Evolutionary conservation across 2,888 invertebrate species (phyloP).

Genomic region (Oligia latruncula): DNA sequence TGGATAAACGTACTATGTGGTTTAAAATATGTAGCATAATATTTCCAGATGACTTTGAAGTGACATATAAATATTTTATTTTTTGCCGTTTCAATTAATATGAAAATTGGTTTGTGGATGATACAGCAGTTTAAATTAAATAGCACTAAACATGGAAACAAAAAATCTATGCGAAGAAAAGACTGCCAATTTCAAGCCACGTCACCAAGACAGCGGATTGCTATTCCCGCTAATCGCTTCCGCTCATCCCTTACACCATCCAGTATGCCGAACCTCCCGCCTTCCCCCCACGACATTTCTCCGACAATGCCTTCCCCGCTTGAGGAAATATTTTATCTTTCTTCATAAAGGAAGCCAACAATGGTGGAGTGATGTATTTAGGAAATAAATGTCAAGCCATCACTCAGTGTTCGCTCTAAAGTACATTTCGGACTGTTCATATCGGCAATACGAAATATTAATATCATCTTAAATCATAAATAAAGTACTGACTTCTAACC

Average conservation of each 20-base stretch:
- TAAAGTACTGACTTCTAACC: constrained; percentile 36
- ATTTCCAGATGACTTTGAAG: no score
- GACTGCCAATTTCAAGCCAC: background rate
- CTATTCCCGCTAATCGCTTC: constrained; percentile 23
- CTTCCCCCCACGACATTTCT: constrained; percentile 80
- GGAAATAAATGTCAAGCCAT: constrained; percentile 88
- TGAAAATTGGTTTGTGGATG: background rate
- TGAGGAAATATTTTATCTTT: constrained; percentile 88
- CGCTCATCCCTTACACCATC: constrained; percentile 40
- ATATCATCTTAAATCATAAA: constrained; percentile 58
- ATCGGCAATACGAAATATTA: constrained; percentile 68
- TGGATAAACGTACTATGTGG: no score
- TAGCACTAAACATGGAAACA: background rate
- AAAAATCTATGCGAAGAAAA: background rate
- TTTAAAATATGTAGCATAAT: background rate
- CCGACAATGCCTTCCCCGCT: constrained; percentile 82
- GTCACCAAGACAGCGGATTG: background rate
- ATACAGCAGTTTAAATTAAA: background rate
- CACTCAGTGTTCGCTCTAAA: constrained; percentile 79
- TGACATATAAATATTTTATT: no score
- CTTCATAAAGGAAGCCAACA: constrained; percentile 87
- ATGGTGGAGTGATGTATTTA: constrained; percentile 86
- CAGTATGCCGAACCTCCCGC: constrained; percentile 63
- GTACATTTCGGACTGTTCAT: constrained; percentile 70
- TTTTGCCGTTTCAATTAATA: background rate